Evolutionary conservation across 2,797 vertebrate genomes (phyloP), one percentile per base, ranked within the genome.

Genomic region (Malacoctenus gilli): DNA sequence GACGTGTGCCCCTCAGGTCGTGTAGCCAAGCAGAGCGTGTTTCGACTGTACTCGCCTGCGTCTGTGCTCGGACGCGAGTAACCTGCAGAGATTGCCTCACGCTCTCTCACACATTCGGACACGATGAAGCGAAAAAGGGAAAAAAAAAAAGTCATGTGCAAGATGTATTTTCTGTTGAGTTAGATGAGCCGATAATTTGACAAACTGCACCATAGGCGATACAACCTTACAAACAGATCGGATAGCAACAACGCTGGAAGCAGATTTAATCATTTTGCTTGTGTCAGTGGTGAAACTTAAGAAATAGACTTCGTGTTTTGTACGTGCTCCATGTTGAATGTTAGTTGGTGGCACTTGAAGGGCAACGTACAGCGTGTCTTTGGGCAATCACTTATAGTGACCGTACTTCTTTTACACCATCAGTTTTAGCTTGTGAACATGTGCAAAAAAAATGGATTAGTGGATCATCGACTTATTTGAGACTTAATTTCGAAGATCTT

Each of bases 21-120:
- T 72, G 64, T 35, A 62, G 77, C 68, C 59, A 59, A 81, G 74
- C 64, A 79, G 47, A 85, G 57, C 57, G 16, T 82, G 72, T 83
- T n/a, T 61, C 55, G 54, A 74, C 83, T 80, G 72, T 53, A 63
- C 67, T 72, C 53, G 52, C 31, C 62, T 36, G 35, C 30, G 56
- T 72, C 71, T 56, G 59, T 56, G 42, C 69, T 64, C 47, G 28
- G 47, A 53, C 51, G 61, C 52, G 54, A 59, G 47, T 39, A 47
- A 53, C 34, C 55, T 30, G 4, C 2, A 38, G 50, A 57, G 59
- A 68, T 48, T 15, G 62, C 71, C 44, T 58, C 39, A 20, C 72
- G 55, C 52, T 69, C 39, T 62, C 44, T 48, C 31, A 56, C 53
- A 48, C 51, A 57, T 59, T 55, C 35, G 16, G 8, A 3, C n/a